Percentiles rank a stretch among this genome's conserved stretches.
Conservation (phyloP, 2,797 vertebrate species). For the Cossypha caffra region DNA sequence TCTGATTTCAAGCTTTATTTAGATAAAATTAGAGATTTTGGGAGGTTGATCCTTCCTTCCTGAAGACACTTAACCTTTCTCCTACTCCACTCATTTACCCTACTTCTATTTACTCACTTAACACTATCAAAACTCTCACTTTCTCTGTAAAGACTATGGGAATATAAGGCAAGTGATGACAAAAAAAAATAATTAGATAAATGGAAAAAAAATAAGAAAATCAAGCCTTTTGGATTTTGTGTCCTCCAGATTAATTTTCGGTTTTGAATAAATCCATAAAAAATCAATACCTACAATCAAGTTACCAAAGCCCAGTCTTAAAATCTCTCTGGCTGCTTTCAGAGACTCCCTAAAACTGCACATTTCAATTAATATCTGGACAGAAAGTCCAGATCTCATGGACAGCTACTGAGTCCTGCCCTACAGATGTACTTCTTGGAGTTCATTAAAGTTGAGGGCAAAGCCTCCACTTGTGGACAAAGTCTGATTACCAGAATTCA, state of each 20-base stretch:
- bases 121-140: fast-evolving
- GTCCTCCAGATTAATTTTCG: background rate
- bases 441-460: background rate
- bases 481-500: background rate
- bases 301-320: background rate
- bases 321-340: background rate
- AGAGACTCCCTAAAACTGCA: background rate
- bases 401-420: background rate
- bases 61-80: background rate
- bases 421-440: background rate
- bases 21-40: background rate
- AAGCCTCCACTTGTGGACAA: background rate
- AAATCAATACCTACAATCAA: background rate
- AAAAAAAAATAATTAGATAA: background rate
- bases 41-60: background rate
- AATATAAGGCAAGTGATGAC: background rate
- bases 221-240: background rate
- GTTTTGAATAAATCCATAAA: background rate
- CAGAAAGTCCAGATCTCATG: background rate
- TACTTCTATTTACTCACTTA: background rate
- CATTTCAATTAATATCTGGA: background rate
- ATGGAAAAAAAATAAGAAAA: background rate
- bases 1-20: background rate
- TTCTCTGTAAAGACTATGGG: background rate
- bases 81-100: background rate